These are phyloP conservation scores for Pungitius pungitius DNA, from an alignment of 2,113 vertebrate genomes.

Conservation along the genomic window DNA sequence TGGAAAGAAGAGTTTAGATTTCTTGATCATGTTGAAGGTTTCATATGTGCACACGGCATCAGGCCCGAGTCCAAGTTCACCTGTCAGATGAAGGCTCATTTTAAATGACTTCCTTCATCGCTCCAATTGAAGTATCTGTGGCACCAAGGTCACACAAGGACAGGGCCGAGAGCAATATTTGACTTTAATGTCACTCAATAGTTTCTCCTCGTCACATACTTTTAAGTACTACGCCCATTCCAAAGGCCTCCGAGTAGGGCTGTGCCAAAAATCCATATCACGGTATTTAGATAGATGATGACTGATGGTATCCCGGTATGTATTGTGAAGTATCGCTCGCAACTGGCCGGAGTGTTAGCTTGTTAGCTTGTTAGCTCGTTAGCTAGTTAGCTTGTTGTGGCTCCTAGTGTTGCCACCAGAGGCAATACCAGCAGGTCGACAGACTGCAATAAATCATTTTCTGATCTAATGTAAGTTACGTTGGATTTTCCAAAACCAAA, in stretches of 20 bases:
- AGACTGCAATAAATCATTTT: too few species aligned
- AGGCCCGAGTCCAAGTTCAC: constrained; percentile 13
- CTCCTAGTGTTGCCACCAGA: too few species aligned
- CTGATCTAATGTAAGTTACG: too few species aligned
- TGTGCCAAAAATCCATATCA: too few species aligned
- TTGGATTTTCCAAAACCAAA: too few species aligned
- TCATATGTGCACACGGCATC: constrained; percentile 9
- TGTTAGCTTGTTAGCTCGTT: too few species aligned
- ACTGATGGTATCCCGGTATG: too few species aligned
- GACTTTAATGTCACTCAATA: neutral
- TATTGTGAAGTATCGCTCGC: too few species aligned
- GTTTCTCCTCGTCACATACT: constrained; percentile 19
- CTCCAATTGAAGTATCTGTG: constrained; percentile 1
- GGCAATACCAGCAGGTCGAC: too few species aligned
- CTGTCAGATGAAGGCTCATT: constrained; percentile 33
- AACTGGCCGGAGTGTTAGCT: too few species aligned
- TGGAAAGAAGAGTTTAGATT: neutral
- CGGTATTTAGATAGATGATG: too few species aligned
- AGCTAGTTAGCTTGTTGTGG: too few species aligned
- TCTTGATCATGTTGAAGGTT: constrained; percentile 19
- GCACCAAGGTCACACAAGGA: constrained; percentile 44
- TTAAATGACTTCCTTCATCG: constrained; percentile 46
- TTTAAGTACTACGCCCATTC: neutral
- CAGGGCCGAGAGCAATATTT: constrained; percentile 23
- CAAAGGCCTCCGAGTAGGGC: neutral